Base-by-base conservation (phyloP, 2,888 invertebrate species). In the Resseliella maxima region DNA sequence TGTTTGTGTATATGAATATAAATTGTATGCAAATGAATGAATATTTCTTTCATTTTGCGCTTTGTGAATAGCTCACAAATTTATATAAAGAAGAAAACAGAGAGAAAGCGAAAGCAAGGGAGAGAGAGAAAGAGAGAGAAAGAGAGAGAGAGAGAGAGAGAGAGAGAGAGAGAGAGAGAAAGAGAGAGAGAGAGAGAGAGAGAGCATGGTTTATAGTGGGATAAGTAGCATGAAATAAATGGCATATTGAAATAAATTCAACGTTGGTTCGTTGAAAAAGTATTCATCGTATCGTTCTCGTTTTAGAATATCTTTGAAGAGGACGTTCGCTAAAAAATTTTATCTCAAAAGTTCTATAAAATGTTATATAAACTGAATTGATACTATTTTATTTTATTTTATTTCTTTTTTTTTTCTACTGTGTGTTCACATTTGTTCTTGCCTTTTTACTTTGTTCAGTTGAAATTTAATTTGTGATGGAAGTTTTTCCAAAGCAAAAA, bases 11-110 rank as follows among this genome's bases (percentile, higher is more conserved):
- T 27, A 27, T 27, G 6, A 59, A 50, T 8, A 2, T 12, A 31
- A 72, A 31, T 72, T 72, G 15, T 72, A 72, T 72, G 72, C 72
- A 72, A 72, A 72, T 72, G 59, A 59, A 59, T 59, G 72, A 50
- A 50, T 50, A 50, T 72, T 72, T 72, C 72, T 21, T 72, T 72
- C 72, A 72, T 72, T 72, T 59, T 24, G 3, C n/a, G n/a, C 31
- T 15, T 31, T 12, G 12, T 72, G 72, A 72, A 72, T 72, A n/a
- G 72, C 35, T 1, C 24, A 24, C 10, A 24, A 50, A 50, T 50
- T 2, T 5, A 18, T 50, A 12, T 27, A 24, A 12, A 59, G 24
- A 6, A n/a, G n/a, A n/a, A n/a, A n/a, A n/a, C n/a, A n/a, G n/a
- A n/a, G n/a, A n/a, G n/a, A n/a, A n/a, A n/a, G n/a, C n/a, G n/a